phyloP scores from a whole-genome alignment of 2,797 vertebrate genomes.

The Poeciliopsis paucimaculata region DNA sequence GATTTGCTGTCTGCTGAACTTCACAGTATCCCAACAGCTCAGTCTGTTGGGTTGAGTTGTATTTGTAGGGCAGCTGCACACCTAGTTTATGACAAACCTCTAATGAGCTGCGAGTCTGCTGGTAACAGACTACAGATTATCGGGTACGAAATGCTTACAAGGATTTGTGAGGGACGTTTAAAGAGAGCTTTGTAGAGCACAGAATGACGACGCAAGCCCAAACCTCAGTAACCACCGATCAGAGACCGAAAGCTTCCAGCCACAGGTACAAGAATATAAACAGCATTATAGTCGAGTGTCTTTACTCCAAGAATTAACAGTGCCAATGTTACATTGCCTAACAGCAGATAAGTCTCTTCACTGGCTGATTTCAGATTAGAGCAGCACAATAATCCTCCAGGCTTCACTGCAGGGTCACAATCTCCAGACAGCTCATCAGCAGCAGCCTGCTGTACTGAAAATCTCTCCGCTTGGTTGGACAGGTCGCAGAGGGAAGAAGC shows the following conservation, averaged over 20 bases:
- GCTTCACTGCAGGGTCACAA: constrained; percentile 66
- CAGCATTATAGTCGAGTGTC: constrained; percentile 1
- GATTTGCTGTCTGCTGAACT: constrained; percentile 67
- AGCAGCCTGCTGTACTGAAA: constrained; percentile 55
- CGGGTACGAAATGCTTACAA: constrained; percentile 28
- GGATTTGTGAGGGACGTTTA: constrained; percentile 16
- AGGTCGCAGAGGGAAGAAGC: constrained; percentile 24
- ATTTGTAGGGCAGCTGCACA: constrained; percentile 45
- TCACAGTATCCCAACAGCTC: constrained; percentile 53
- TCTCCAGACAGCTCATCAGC: constrained; percentile 70
- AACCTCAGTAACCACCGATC: not conserved
- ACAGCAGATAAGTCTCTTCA: constrained; percentile 68
- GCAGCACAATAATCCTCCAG: constrained; percentile 63
- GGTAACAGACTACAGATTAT: constrained; percentile 28
- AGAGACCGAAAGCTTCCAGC: not conserved
- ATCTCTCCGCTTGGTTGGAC: constrained; percentile 37
- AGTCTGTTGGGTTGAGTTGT: constrained; percentile 39
- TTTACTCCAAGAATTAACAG: constrained; percentile 49
- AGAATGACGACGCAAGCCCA: not conserved
- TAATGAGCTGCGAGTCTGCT: constrained; percentile 28
- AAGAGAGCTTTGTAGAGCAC: not conserved
- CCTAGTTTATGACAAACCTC: constrained; percentile 55
- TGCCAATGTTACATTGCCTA: constrained; percentile 66
- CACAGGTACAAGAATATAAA: constrained; percentile 12
- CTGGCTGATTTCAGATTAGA: constrained; percentile 74